phyloP scores from a whole-genome alignment of 30 jellyfish, hydroid and myxozoan species.

The Turritopsis dohrnii region DNA sequence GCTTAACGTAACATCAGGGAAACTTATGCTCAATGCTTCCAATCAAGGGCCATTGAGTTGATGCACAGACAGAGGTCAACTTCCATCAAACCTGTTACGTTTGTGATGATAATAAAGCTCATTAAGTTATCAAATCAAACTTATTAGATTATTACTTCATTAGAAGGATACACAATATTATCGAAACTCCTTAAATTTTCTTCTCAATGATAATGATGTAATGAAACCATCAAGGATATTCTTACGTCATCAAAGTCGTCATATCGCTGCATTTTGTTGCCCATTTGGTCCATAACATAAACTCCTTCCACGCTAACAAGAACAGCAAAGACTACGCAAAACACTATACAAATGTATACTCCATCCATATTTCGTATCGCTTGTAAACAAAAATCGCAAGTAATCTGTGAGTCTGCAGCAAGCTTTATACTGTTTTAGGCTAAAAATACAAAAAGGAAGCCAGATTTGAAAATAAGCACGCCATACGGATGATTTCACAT shows the following conservation, averaged over 20 bases:
- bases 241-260: neutral
- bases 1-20: too few relatives aligned
- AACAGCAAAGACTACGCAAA: neutral
- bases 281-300: neutral
- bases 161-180: too few relatives aligned
- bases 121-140: too few relatives aligned
- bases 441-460: neutral
- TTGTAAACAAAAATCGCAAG: neutral
- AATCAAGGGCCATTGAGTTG: too few relatives aligned
- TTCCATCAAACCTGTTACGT: too few relatives aligned
- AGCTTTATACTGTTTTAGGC: neutral
- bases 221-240: neutral
- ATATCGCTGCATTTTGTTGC: neutral
- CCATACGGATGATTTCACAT: neutral
- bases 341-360: neutral
- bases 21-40: too few relatives aligned
- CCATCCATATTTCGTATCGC: neutral
- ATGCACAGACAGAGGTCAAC: too few relatives aligned
- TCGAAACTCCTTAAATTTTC: too few relatives aligned
- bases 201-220: too few relatives aligned
- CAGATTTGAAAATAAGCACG: neutral
- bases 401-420: neutral
- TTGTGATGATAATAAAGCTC: too few relatives aligned
- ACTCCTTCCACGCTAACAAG: neutral
- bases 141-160: too few relatives aligned